Evolutionary conservation across 2,888 invertebrate species (phyloP), one percentile per base, ranked within the genome.

Genomic region (Octonoba sinensis): DNA sequence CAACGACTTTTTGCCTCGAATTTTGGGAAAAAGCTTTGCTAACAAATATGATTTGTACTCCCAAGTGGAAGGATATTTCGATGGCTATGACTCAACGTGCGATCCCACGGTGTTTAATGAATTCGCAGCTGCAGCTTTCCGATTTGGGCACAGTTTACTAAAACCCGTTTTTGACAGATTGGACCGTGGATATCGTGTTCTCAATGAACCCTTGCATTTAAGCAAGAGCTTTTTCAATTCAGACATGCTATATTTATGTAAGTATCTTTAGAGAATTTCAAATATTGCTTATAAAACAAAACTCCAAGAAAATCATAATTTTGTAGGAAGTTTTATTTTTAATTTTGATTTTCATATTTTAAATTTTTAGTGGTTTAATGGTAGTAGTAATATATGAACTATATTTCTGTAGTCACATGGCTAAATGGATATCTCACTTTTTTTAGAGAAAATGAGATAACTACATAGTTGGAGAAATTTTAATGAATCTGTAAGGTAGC

Each of bases 211-310:
- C 0, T 93, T 96, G 74, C 90, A 95, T 49, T 90, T 97, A 36
- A 91, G 96, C 60, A 95, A 96, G 87, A 94, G 95, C 3, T 97
- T 97, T 91, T 96, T 97, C 91, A 95, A 93, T 87, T 93, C 95
- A 47, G 96, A 96, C 36, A 93, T 94, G 90, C 91, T 97, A 70
- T 88, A 87, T 83, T 85, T 83, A 86, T 82, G 86, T 85, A 44
- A 84, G 84, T 54, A 69, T 54, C 36, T 36, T 36, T 8, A 36
- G 8, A 36, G 6, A 4, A 36, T 11, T 36, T 36, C 16, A 36
- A 20, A n/a, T n/a, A 60, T n/a, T n/a, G n/a, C 36, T 2, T 27
- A 27, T 6, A 3, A 27, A 8, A 11, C 3, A 8, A 36, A 36
- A 36, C 36, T 36, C 11, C 36, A 6, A 36, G 4, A 36, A 36